A percentile compares a stretch with the other conserved stretches of the same genome.
Evolutionary conservation across 2,888 invertebrate genomes (phyloP).

Genomic region (Dicyrtomina minuta): DNA sequence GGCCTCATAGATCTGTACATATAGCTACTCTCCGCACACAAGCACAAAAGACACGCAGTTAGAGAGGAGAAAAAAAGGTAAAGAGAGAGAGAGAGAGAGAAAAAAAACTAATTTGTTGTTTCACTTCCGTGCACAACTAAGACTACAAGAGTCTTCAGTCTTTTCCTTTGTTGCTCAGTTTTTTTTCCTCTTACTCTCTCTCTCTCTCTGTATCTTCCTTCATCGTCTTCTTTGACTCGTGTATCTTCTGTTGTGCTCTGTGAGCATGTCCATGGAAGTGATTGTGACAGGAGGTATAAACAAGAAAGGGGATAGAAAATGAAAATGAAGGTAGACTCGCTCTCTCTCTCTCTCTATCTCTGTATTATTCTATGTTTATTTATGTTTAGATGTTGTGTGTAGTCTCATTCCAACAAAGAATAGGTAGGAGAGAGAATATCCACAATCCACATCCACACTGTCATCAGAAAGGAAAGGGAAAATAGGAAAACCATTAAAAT

Average conservation of each 20-base stretch:
- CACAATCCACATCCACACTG: not conserved
- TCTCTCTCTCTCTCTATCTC: too few species aligned
- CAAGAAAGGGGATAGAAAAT: not conserved
- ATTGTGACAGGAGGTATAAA: constrained; percentile 3
- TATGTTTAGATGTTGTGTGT: too few species aligned
- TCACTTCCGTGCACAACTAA: too few species aligned
- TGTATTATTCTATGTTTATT: too few species aligned
- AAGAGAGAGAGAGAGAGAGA: not conserved
- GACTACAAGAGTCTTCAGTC: too few species aligned
- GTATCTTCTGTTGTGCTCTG: not conserved
- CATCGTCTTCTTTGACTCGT: not conserved
- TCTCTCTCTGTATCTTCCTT: constrained; percentile 4
- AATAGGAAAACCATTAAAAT: not conserved
- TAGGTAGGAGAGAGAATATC: not conserved
- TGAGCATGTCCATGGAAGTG: not conserved
- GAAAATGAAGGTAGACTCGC: not conserved
- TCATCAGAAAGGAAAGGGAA: not conserved
- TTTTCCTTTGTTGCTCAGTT: constrained; percentile 4
- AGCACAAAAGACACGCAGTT: too few species aligned
- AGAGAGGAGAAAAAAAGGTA: not conserved
- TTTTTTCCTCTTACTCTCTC: too few species aligned
- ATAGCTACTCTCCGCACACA: too few species aligned
- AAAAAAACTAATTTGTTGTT: too few species aligned
- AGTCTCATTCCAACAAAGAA: not conserved
- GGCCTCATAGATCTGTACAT: too few species aligned